These are phyloP conservation scores for Hypanus sabinus DNA, from an alignment of 2,113 vertebrate genomes.

Conservation along the genomic window DNA sequence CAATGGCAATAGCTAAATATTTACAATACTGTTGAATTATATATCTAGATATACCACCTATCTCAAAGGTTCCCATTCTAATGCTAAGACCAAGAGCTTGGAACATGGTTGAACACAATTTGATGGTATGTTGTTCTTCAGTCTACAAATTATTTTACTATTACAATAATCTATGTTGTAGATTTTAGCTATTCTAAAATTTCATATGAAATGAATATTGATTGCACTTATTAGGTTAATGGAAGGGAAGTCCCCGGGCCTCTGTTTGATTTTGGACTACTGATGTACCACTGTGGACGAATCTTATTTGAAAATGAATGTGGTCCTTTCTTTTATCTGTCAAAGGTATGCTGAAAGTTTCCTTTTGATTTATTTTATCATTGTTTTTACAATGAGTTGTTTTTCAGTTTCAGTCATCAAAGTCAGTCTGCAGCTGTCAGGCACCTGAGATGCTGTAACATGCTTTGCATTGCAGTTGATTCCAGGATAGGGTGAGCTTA, in stretches of 20 bases:
- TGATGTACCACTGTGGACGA: constrained; percentile 64
- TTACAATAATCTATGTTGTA: background rate
- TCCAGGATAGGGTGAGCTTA: too few species aligned
- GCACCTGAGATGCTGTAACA: too few species aligned
- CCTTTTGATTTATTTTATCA: background rate
- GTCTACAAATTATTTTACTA: background rate
- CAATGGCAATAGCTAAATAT: background rate
- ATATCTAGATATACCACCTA: constrained; percentile 51
- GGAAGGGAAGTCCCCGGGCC: constrained; percentile 63
- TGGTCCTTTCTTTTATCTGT: constrained; percentile 66
- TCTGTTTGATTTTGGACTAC: constrained; percentile 66
- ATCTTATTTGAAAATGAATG: constrained; percentile 54
- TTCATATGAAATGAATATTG: background rate
- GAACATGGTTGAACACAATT: constrained; percentile 66
- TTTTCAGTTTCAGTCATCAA: background rate
- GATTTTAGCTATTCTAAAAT: background rate
- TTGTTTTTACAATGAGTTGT: background rate
- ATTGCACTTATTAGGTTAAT: constrained; percentile 50
- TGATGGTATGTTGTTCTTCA: constrained; percentile 53
- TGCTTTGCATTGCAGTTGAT: too few species aligned
- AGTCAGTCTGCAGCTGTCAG: too few species aligned
- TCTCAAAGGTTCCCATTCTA: constrained; percentile 60
- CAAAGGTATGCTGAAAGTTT: constrained; percentile 51
- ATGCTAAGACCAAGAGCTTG: constrained; percentile 68
- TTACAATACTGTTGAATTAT: background rate